Evolutionary conservation across 2,113 vertebrate species (phyloP).

Genomic region (Sminthopsis crassicaudata): DNA sequence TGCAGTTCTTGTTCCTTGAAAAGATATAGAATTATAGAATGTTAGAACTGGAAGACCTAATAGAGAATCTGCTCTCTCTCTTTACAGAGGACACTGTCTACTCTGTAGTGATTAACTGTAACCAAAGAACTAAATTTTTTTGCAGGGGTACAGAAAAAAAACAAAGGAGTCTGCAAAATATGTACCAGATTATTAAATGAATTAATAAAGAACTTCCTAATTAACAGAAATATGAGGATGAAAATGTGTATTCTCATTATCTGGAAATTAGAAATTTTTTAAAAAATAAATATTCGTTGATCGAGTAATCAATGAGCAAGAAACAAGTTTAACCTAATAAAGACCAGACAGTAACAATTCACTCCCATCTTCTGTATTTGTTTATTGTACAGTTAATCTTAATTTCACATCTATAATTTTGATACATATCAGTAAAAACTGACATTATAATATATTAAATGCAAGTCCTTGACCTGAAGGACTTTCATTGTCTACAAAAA

Average conservation of each 20-base stretch:
- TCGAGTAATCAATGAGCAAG: not conserved
- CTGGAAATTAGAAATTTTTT: not conserved
- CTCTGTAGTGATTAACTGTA: not conserved
- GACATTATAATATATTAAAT: not conserved
- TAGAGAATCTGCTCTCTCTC: not conserved
- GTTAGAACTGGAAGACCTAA: not conserved
- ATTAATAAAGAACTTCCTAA: not conserved
- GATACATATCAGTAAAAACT: not conserved
- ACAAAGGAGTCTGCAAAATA: not conserved
- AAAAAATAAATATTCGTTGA: not conserved
- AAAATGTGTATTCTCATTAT: not conserved
- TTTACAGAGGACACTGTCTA: not conserved
- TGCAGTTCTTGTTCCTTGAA: not conserved
- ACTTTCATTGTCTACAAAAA: not conserved
- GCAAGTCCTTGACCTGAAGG: not conserved
- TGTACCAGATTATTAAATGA: not conserved
- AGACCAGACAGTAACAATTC: not conserved
- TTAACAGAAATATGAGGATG: not conserved
- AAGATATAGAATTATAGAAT: not conserved
- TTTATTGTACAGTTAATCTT: not conserved
- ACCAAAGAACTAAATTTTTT: not conserved
- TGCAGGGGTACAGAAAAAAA: not conserved
- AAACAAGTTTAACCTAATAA: not conserved
- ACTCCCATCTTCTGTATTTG: not conserved
- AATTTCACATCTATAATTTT: not conserved